Conservation (phyloP, 2,113 vertebrate species). For the Patagioenas fasciata region DNA sequence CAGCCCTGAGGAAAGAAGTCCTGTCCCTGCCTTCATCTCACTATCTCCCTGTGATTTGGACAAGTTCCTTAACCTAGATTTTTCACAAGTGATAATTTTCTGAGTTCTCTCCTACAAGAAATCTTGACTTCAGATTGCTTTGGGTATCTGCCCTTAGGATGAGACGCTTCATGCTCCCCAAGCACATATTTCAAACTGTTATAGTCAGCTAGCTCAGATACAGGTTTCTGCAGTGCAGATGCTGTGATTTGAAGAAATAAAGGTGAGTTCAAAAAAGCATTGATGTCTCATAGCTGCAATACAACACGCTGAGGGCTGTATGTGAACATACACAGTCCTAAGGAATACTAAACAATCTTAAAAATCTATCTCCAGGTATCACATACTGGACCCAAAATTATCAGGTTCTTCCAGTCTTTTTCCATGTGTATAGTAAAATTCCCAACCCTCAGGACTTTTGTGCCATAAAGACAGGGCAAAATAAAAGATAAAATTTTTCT, state of each 20-base stretch:
- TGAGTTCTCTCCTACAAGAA: neutral
- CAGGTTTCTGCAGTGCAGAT: neutral
- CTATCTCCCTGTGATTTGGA: neutral
- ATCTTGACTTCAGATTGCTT: neutral
- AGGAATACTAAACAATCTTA: neutral
- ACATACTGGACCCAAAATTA: neutral
- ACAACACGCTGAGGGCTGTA: neutral
- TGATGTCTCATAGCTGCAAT: neutral
- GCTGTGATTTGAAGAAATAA: neutral
- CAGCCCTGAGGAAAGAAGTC: neutral
- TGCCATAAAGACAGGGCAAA: neutral
- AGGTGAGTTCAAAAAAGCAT: neutral
- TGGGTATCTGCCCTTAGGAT: neutral
- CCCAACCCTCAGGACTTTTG: neutral
- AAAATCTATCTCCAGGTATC: neutral
- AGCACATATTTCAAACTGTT: neutral
- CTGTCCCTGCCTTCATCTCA: neutral
- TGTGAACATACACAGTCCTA: neutral
- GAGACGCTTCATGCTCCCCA: neutral
- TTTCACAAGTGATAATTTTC: neutral
- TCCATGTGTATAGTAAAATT: neutral
- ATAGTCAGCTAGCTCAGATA: neutral
- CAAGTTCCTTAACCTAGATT: neutral
- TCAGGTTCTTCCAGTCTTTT: neutral
- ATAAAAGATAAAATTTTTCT: neutral